Conservation (phyloP, 2,797 vertebrate genomes). For the Salmo trutta region DNA sequence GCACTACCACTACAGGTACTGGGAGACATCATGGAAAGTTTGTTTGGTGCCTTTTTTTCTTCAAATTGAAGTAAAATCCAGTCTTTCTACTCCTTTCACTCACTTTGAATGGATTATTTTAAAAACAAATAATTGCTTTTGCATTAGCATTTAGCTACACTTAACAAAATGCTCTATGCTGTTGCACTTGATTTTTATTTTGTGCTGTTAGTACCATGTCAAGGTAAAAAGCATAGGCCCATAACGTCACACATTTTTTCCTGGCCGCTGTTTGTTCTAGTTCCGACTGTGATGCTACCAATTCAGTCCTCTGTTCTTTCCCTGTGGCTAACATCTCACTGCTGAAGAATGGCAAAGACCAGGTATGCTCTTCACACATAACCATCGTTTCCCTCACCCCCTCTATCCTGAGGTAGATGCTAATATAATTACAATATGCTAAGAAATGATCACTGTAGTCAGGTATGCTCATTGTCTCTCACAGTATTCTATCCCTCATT, state of each 20-base stretch:
- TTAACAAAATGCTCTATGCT: background rate
- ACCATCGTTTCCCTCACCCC: background rate
- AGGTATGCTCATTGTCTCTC: background rate
- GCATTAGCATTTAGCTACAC: background rate
- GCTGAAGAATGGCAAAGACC: slow-evolving; percentile 81
- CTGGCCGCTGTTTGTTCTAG: slow-evolving; percentile 46
- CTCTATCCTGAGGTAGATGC: background rate
- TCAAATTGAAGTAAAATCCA: background rate
- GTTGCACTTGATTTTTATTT: background rate
- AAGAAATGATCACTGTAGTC: background rate
- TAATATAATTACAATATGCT: background rate
- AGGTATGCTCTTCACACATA: slow-evolving; percentile 58
- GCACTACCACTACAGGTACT: slow-evolving; percentile 82
- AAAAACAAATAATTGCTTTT: background rate
- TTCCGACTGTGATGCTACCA: slow-evolving; percentile 76
- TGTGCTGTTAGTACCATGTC: background rate
- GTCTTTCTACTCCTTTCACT: background rate
- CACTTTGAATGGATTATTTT: background rate
- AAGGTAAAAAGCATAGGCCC: too few relatives aligned
- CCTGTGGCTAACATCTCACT: slow-evolving; percentile 89
- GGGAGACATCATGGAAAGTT: background rate
- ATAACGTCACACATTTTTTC: background rate
- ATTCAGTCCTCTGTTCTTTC: slow-evolving; percentile 83
- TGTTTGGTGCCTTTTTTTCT: background rate
- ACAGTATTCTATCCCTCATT: background rate